Conservation (phyloP, 2,797 vertebrate species). For the Calcarius lapponicus region DNA sequence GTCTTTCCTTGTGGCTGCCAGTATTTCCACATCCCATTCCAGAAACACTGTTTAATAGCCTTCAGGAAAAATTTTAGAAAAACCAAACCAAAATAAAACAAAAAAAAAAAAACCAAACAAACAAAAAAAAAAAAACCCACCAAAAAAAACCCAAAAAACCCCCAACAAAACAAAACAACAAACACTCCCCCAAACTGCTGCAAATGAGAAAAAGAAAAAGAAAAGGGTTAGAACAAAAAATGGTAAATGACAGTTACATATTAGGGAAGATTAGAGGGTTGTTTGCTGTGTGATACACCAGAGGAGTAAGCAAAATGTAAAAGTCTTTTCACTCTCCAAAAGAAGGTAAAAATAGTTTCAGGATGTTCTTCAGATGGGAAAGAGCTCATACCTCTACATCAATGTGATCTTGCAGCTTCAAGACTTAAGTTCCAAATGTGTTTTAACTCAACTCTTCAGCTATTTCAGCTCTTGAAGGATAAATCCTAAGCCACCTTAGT, state of each 20-base stretch:
- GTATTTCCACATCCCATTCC: neutral
- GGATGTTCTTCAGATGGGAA: neutral
- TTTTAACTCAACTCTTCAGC: neutral
- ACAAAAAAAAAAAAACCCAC: rapidly evolving
- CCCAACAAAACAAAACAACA: neutral
- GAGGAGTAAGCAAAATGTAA: neutral
- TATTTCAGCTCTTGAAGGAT: neutral
- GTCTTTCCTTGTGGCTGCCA: neutral
- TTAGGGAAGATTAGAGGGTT: neutral
- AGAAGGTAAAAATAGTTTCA: neutral
- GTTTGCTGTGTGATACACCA: neutral
- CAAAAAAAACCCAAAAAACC: no score
- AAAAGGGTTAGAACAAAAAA: neutral
- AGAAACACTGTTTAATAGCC: neutral
- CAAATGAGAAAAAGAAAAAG: neutral
- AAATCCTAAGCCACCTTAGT: neutral
- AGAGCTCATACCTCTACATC: rapidly evolving
- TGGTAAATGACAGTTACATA: neutral
- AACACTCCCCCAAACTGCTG: neutral
- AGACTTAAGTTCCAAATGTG: neutral
- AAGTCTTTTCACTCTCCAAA: neutral
- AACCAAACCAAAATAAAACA: neutral
- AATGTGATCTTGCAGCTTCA: neutral
- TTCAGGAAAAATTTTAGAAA: neutral
- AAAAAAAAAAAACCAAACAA: no score